Conservation (phyloP, 2,888 invertebrate species). For the Tryphoninae sp. region DNA sequence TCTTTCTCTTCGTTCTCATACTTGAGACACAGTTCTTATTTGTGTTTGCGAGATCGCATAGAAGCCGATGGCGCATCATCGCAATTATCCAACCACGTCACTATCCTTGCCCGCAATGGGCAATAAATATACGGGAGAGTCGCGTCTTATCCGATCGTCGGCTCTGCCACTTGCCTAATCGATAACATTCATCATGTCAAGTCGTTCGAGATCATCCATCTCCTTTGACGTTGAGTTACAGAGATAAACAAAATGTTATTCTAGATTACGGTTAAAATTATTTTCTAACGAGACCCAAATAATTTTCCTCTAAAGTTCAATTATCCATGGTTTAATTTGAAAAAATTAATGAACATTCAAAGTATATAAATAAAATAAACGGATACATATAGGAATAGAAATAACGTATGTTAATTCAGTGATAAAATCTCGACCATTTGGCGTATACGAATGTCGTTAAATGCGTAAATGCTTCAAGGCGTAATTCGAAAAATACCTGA, state of each 20-base stretch:
- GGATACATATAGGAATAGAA: background rate
- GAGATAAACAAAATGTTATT: background rate
- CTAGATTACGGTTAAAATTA: background rate
- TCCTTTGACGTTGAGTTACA: background rate
- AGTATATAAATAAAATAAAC: background rate
- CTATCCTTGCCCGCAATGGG: slow-evolving; percentile 21
- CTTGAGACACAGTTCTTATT: background rate
- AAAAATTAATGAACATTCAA: background rate
- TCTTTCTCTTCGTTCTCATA: background rate
- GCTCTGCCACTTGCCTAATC: slow-evolving; percentile 33
- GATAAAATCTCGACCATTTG: background rate
- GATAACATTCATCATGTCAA: slow-evolving; percentile 42
- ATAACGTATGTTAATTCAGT: background rate
- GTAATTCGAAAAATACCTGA: background rate
- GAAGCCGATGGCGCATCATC: slow-evolving; percentile 50
- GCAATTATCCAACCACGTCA: slow-evolving; percentile 44
- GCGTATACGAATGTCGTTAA: background rate
- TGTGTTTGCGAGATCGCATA: slow-evolving; percentile 45
- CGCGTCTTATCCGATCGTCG: slow-evolving; percentile 27
- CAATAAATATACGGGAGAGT: slow-evolving; percentile 46
- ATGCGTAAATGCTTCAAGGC: background rate
- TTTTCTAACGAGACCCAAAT: background rate
- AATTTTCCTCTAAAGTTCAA: background rate
- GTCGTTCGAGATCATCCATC: background rate
- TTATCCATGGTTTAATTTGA: too few relatives aligned